Percentiles rank a stretch among this genome's conserved stretches.
Evolutionary conservation across 1,140 invertebrate genomes (phyloP).

Genomic region (Chironomus tepperi): DNA sequence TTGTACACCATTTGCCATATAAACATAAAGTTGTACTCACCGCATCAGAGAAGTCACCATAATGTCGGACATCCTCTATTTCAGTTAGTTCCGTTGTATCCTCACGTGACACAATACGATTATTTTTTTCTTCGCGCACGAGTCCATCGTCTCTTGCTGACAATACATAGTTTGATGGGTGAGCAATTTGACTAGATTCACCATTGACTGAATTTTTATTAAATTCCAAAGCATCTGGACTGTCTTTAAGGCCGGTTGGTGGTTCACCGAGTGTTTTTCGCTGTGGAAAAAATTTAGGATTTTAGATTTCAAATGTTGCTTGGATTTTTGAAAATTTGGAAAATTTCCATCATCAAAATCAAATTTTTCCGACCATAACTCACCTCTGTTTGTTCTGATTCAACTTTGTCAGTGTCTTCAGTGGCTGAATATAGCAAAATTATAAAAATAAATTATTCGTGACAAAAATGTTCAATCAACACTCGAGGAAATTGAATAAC

Average conservation of each 20-base stretch:
- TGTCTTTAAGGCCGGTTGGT: constrained; percentile 36
- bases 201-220: not conserved
- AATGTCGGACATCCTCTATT: constrained; percentile 70
- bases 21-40: constrained; percentile 44
- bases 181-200: not conserved
- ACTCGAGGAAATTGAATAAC: not conserved
- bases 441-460: not conserved
- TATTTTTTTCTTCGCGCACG: constrained; percentile 71
- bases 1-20: not conserved
- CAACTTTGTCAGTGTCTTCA: constrained; percentile 80
- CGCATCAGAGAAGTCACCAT: constrained; percentile 74
- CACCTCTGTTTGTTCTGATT: constrained; percentile 77
- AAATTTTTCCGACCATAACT: constrained; percentile 25
- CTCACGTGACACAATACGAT: constrained; percentile 67
- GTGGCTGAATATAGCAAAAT: constrained; percentile 37
- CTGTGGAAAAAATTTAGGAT: constrained; percentile 26
- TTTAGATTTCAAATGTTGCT: not conserved
- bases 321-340: not conserved
- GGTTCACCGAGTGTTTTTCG: constrained; percentile 39
- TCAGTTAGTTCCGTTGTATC: constrained; percentile 71
- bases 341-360: too few species aligned
- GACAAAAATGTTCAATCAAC: not conserved
- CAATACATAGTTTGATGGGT: constrained; percentile 29
- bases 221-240: constrained; percentile 36
- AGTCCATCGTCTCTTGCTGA: constrained; percentile 51